These are phyloP conservation scores for Chrysomallon squamiferum DNA, from an alignment of 1,140 invertebrate species.

Conservation along the genomic window DNA sequence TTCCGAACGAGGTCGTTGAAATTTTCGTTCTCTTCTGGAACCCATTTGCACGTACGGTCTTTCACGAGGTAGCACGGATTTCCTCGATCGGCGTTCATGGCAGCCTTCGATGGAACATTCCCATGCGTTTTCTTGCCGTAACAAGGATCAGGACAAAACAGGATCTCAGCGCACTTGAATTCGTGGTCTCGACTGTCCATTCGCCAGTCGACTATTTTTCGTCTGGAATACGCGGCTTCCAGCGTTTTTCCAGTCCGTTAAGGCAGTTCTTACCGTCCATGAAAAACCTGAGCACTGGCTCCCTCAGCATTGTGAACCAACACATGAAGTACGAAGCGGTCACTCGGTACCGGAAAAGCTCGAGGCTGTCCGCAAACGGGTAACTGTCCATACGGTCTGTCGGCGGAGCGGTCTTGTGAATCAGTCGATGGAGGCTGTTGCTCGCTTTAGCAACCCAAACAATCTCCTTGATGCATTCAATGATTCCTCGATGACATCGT, in stretches of 20 bases:
- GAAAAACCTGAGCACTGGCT: background rate
- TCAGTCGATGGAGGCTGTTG: background rate
- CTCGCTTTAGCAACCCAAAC: background rate
- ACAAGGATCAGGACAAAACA: conserved; percentile 32
- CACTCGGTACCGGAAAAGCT: background rate
- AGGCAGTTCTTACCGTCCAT: background rate
- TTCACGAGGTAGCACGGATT: conserved; percentile 30
- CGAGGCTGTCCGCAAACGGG: background rate
- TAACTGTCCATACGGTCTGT: background rate
- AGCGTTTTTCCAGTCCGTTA: background rate
- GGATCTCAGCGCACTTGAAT: conserved; percentile 10
- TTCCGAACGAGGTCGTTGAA: conserved; percentile 35
- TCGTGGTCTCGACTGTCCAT: background rate
- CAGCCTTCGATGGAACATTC: conserved; percentile 5
- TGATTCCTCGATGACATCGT: background rate
- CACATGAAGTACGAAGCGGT: background rate
- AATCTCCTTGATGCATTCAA: background rate
- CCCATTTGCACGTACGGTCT: conserved; percentile 23
- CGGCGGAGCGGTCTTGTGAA: background rate
- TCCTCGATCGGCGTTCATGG: conserved; percentile 13
- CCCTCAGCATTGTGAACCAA: background rate
- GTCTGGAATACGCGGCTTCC: background rate
- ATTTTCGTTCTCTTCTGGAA: conserved; percentile 15
- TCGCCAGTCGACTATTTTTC: background rate
- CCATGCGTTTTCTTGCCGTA: conserved; percentile 21